phyloP scores from a whole-genome alignment of 2,113 vertebrate genomes.

The Caracal caracal region DNA sequence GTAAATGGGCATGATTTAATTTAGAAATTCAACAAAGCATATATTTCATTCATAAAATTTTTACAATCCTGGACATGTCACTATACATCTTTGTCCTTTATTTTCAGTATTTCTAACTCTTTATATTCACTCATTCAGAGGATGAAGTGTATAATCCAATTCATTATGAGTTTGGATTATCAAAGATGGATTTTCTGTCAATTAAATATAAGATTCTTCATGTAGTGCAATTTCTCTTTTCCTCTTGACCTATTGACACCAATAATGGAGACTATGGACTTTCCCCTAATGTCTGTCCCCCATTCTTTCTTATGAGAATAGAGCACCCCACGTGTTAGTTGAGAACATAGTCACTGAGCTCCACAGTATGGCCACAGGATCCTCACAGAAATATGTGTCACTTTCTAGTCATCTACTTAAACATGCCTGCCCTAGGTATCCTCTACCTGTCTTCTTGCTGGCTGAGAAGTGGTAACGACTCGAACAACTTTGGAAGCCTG shows the following conservation, averaged over 20 bases:
- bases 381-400: not conserved
- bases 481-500: not conserved
- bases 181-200: not conserved
- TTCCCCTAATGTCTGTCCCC: not conserved
- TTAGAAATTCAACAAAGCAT: not conserved
- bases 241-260: not conserved
- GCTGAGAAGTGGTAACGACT: not conserved
- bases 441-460: not conserved
- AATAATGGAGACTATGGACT: not conserved
- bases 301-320: not conserved
- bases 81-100: not conserved
- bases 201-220: not conserved
- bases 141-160: not conserved
- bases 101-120: constrained; percentile 13
- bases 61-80: not conserved
- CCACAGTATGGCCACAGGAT: not conserved
- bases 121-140: not conserved
- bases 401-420: not conserved
- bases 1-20: not conserved
- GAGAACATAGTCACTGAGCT: not conserved
- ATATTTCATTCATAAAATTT: not conserved
- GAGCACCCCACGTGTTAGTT: not conserved
- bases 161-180: not conserved
- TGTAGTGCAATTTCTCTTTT: not conserved
- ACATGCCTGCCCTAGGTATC: not conserved